These are phyloP conservation scores for Sthenelais limicola DNA, from an alignment of 2,888 invertebrate species.

Conservation along the genomic window DNA sequence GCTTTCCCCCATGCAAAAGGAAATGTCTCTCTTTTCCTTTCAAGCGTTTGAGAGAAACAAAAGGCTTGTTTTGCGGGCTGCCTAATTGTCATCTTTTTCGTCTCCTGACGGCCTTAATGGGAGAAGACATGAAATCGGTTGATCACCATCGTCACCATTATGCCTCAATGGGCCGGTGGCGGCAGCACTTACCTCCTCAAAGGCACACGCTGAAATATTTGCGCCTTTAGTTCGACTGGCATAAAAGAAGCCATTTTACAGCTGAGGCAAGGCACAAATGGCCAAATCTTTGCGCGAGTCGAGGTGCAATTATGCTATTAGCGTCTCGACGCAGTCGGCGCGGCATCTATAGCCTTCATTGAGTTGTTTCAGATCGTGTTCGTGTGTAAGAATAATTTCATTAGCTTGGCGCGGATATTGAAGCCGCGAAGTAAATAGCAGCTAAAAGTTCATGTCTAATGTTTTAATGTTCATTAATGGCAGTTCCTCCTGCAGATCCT, in stretches of 20 bases:
- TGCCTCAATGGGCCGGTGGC: slow-evolving; percentile 23
- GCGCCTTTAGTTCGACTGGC: slow-evolving; percentile 34
- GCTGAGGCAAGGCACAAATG: slow-evolving; percentile 29
- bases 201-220: slow-evolving; percentile 27
- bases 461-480: slow-evolving; percentile 38
- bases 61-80: slow-evolving; percentile 35
- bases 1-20: slow-evolving; percentile 37
- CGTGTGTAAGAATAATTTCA: slow-evolving; percentile 39
- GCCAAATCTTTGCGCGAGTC: slow-evolving; percentile 16
- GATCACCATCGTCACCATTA: slow-evolving; percentile 19
- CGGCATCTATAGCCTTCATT: background rate
- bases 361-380: background rate
- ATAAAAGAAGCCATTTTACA: slow-evolving; percentile 36
- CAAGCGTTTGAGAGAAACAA: slow-evolving; percentile 38
- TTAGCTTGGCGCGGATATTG: slow-evolving; percentile 35
- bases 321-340: slow-evolving; percentile 20
- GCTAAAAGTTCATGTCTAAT: slow-evolving; percentile 38
- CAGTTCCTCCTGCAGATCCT: slow-evolving; percentile 16
- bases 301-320: slow-evolving; percentile 34
- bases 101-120: slow-evolving; percentile 1
- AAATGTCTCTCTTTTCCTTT: slow-evolving; percentile 38
- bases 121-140: slow-evolving; percentile 28
- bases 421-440: slow-evolving; percentile 23
- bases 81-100: slow-evolving; percentile 32
- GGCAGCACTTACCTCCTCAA: background rate